Base-by-base conservation (phyloP, 2,797 vertebrate species). In the Ctenochaetus hawaiiensis region DNA sequence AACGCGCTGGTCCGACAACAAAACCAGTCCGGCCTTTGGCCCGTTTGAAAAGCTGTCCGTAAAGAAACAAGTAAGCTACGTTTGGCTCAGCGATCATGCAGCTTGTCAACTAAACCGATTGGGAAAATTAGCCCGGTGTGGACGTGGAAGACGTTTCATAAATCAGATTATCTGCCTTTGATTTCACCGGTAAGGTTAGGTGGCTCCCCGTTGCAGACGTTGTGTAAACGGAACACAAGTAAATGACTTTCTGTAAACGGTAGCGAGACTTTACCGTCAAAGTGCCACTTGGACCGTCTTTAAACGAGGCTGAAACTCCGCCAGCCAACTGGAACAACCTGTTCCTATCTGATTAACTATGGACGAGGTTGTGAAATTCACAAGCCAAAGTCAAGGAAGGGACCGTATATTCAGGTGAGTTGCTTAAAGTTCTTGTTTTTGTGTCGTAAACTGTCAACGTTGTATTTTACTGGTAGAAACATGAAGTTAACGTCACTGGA, bases 381-480 rank as follows among this genome's bases (percentile, higher is more conserved):
- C 94, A 34, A 96, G 89, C 90, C 97, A 97, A 81, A 96, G 93
- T 65, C 97, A 97, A 86, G 98, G 97, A 64, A 96, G 96, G 67
- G 97, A 99, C 77, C 96, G 96, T 8, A 75, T 99, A 72, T 96
- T 97, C 88, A 96, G 97, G 98, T 98, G 79, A 72, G 64, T 41
- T 48, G 3, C 44, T 34, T 14, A 1, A 0, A 0, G 16, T 2
- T 12, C 8, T 41, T 51, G 4, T 26, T 11, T 9, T 0, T 13
- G 43, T 6, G 0, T 37, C 0, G 1, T 6, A 17, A 56, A 12
- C 22, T 56, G 17, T 16, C 34, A 4, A 26, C 77, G 5, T 22
- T 9, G 62, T 51, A 16, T 45, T 66, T 58, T 23, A 43, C n/a
- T 22, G 0, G 5, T n/a, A 7, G 18, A 20, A 88, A 13, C 68